These are phyloP conservation scores for Palythoa heliodiscus DNA, from an alignment of 92 coral and sea anemone genomes.

Conservation along the genomic window DNA sequence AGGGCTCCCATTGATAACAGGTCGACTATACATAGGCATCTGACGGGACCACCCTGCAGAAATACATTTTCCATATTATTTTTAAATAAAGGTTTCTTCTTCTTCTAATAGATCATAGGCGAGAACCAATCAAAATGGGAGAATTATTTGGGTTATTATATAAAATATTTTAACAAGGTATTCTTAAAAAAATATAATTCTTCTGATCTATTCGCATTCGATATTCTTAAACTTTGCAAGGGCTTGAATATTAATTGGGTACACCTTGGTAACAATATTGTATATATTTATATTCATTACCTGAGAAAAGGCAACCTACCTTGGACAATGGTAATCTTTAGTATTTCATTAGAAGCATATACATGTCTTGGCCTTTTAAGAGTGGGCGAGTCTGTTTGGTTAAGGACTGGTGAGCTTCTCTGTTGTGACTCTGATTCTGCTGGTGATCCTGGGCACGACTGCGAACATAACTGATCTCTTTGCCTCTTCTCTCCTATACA, in stretches of 20 bases:
- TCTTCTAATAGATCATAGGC: too few species aligned
- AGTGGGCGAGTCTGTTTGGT: slow-evolving; percentile 27
- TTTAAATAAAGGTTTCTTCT: too few species aligned
- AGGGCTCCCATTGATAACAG: too few species aligned
- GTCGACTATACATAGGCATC: too few species aligned
- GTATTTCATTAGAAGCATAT: slow-evolving; percentile 6
- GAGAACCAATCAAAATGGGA: too few species aligned
- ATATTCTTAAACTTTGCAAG: too few species aligned
- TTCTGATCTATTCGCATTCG: too few species aligned
- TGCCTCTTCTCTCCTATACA: slow-evolving; percentile 24
- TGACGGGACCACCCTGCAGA: too few species aligned
- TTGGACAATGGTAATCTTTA: slow-evolving; percentile 35
- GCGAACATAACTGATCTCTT: slow-evolving; percentile 5
- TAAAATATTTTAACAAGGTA: too few species aligned
- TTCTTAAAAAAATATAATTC: too few species aligned
- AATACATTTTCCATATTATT: too few species aligned
- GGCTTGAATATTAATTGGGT: neutral
- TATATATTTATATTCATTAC: neutral
- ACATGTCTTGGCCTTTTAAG: slow-evolving; percentile 1
- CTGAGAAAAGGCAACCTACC: slow-evolving; percentile 2
- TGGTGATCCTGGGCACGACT: slow-evolving; percentile 6
- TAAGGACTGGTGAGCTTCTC: slow-evolving; percentile 5
- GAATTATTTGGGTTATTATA: too few species aligned
- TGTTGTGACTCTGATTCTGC: neutral
- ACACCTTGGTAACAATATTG: neutral